Base-by-base conservation (phyloP, 2,113 vertebrate species). In the Menura novaehollandiae region DNA sequence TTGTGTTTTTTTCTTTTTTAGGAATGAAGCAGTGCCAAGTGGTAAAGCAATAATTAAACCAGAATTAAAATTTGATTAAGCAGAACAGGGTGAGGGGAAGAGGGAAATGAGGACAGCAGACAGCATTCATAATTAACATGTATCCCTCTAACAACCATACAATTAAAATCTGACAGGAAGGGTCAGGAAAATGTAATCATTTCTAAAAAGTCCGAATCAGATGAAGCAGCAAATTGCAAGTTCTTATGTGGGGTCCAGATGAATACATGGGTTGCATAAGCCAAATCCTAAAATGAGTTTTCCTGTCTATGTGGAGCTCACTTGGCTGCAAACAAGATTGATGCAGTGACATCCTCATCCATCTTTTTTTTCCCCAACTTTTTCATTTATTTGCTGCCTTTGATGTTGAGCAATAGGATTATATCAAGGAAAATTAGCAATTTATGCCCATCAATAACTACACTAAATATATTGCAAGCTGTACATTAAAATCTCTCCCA, bases 11-110 rank as follows among this genome's bases (percentile, higher is more conserved):
- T 33, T 27, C 27, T 39, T 71, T 47, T 52, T 43, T 30, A 14
- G 2, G 28, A 53, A 19, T 41, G 20, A 82, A 91, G 7, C 53
- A 43, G 8, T 89, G 69, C 32, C 41, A 73, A 89, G 80, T 49
- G 9, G 8, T 91, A 89, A 76, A 24, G 52, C 55, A 67, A 75
- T 84, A 85, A 96, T 94, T 82, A 95, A 91, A 85, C 23, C 10
- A 78, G 28, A 92, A 23, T 77, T 79, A 93, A 95, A 95, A 89
- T 88, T 81, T 95, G 72, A 94, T 95, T 89, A 95, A 90, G 62
- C 27, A 86, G 64, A 85, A 94, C 51, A 86, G 28, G 67, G 89
- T 63, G 53, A 87, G 22, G 14, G 13, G 12, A 47, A 53, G 21
- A 77, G 39, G 33, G 47, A 89, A 92, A 75, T 49, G 24, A 95